Evolutionary conservation across 53 echinoderm and acorn worm species (phyloP), one percentile per base, ranked within the genome.

Genomic region (Echinarachnius parma): DNA sequence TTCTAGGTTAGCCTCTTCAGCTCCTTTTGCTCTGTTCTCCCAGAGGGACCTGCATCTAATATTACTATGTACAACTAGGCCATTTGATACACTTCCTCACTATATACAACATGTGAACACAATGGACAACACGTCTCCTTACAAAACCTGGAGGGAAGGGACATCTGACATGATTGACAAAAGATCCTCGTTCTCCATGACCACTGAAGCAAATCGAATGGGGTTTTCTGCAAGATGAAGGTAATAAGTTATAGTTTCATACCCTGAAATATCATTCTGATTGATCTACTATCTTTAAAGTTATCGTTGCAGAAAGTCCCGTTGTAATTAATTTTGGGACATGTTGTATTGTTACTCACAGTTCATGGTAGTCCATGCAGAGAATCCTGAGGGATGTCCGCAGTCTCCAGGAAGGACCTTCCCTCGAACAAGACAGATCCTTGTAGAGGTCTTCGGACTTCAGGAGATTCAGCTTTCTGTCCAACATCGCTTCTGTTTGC

Each of bases 351-450:
- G 10, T 27, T 21, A 36, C 39, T 84, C 50, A 84, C 85, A 79
- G 62, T 60, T 84, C 79, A 31, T 26, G n/a, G 52, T 55, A 56
- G 37, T 77, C 77, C 86, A 86, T 83, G 34, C 79, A 84, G 48
- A 89, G 47, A 31, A 89, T 53, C 19, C 54, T 56, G 66, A 84
- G 29, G 9, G 60, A 62, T 29, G 80, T 77, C 9, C 60, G 64
- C 10, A 89, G 59, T n/a, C 48, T 36, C 89, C 89, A 89, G 54
- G 89, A 89, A 13, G 84, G 65, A 23, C 89, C 89, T 46, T 84
- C 79, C 44, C 24, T 23, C 36, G 67, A 58, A 21, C 88, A 88
- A 0, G 71, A 66, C 45, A 88, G 45, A 61, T 83, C 59, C 19
- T 25, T 19, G 34, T 55, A 35, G 27, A 61, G 39, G 21, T 24